Evolutionary conservation across 2,888 invertebrate genomes (phyloP), one percentile per base, ranked within the genome.

Genomic region (Trissonchulus latispiculum): DNA sequence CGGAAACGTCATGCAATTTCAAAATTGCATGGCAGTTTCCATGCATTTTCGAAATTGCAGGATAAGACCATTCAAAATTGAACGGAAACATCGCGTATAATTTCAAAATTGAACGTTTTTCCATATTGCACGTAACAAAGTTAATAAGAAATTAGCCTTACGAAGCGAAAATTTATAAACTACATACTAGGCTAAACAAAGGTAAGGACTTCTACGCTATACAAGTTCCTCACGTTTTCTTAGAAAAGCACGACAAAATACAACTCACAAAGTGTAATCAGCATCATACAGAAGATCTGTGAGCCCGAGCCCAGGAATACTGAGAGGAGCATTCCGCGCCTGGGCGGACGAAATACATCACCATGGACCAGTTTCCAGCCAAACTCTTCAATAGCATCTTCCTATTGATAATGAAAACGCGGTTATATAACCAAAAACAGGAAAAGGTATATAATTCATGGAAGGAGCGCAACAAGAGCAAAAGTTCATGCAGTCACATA

Each of bases 231-330:
- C 59, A 59, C n/a, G 15, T 59, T n/a, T 59, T 59, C 15, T n/a
- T n/a, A n/a, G n/a, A n/a, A n/a, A n/a, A n/a, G n/a, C n/a, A n/a
- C n/a, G 28, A 28, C 59, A 23, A 28, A 23, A 23, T 23, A 31
- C 28, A 68, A 80, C 84, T 80, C 82, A 89, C 89, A 87, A 74
- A 99, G 85, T 0, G 97, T 97, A 71, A 97, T 91, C 71, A 96
- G 86, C 0, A 93, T 90, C 96, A 99, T 97, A 81, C 91, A 92
- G 82, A 95, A 90, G 15, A 95, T 93, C 88, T 99, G 97, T 29
- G 92, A 89, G 31, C 99, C 99, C 66, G 93, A 93, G 18, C 99
- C 99, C n/a, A 96, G 88, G 80, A 96, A 89, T 0, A 99, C 94
- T 0, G 96, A 91, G 29, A 99, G 87, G 28, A 99, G 84, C 95